phyloP scores from a whole-genome alignment of 2,888 invertebrate species.

The Lathronympha strigana region DNA sequence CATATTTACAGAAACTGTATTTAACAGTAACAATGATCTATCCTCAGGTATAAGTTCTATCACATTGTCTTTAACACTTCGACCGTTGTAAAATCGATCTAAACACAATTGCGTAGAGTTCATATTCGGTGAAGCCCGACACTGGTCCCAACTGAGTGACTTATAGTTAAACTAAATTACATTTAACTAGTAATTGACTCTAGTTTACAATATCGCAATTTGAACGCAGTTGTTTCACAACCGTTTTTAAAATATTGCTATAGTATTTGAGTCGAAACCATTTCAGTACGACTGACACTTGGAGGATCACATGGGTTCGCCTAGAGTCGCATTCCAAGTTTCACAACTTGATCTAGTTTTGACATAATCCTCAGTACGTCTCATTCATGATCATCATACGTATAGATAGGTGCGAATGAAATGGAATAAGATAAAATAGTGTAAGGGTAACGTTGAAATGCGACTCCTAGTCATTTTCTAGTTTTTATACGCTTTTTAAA shows the following conservation, averaged over 20 bases:
- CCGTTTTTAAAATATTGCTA: constrained; percentile 49
- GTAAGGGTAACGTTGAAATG: background rate
- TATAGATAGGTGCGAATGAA: background rate
- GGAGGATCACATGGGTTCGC: background rate
- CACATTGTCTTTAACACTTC: constrained; percentile 71
- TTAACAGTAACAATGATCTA: constrained; percentile 84
- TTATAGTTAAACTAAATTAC: constrained; percentile 40
- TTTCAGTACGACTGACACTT: constrained; percentile 12
- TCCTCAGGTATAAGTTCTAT: constrained; percentile 83
- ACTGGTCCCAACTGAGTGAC: constrained; percentile 42
- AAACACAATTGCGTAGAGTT: constrained; percentile 30
- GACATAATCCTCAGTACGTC: background rate
- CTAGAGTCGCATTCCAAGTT: background rate
- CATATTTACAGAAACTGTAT: constrained; percentile 82
- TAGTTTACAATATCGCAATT: constrained; percentile 35
- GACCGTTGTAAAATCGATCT: constrained; percentile 42
- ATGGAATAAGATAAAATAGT: background rate
- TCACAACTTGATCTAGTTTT: background rate
- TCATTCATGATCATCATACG: too few relatives aligned
- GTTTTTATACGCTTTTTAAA: background rate
- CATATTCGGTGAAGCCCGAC: constrained; percentile 35
- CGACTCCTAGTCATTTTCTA: background rate
- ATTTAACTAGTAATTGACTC: constrained; percentile 41
- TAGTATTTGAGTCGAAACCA: constrained; percentile 17
- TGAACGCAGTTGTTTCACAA: constrained; percentile 64